A percentile compares a stretch with the other conserved stretches of the same genome.
These are phyloP conservation scores for Myodes glareolus DNA, from an alignment of 2,113 vertebrate genomes.

Conservation along the genomic window DNA sequence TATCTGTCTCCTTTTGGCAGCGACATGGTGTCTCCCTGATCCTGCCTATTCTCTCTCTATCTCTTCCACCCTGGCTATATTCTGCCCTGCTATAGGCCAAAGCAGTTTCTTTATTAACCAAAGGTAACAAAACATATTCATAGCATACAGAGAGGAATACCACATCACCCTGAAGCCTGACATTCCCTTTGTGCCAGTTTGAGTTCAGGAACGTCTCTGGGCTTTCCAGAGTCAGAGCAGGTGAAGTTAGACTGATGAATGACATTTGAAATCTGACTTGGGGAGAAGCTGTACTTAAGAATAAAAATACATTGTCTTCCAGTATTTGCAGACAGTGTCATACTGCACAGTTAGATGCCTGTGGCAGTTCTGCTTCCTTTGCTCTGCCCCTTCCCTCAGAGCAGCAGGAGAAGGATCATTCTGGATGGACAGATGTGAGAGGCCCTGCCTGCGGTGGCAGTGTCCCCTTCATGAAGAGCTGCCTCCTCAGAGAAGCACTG, in stretches of 20 bases:
- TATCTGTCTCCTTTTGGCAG: too few species aligned
- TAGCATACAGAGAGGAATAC: too few species aligned
- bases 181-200: neutral
- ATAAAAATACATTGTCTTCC: neutral
- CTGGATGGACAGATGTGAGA: neutral
- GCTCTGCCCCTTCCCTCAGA: neutral
- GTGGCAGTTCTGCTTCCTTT: neutral
- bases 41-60: too few species aligned
- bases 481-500: neutral
- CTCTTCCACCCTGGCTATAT: too few species aligned
- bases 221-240: neutral
- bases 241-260: neutral
- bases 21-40: too few species aligned
- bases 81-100: too few species aligned
- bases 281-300: neutral
- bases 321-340: neutral
- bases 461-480: neutral
- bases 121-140: too few species aligned
- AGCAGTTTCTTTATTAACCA: too few species aligned
- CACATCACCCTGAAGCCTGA: neutral
- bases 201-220: neutral
- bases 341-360: neutral
- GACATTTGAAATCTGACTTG: constrained; percentile 12
- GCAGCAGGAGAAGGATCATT: neutral
- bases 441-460: neutral